phyloP scores from a whole-genome alignment of 1,140 invertebrate species.

The Macrobrachium rosenbergii region DNA sequence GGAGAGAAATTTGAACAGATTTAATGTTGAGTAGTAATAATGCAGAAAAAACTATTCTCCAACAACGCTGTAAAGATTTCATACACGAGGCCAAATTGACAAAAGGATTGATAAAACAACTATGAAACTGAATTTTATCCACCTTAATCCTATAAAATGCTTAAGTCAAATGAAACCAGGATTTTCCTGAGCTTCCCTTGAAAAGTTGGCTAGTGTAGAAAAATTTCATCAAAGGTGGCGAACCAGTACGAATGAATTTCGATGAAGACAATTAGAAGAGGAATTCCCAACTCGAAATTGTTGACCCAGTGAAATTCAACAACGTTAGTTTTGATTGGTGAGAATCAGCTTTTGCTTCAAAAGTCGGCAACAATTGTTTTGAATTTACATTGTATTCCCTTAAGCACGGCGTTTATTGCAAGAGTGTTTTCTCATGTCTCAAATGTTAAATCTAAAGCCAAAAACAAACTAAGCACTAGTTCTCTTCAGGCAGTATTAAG shows the following conservation, averaged over 20 bases:
- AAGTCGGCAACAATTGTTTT: conserved; percentile 5
- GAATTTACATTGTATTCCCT: conserved; percentile 4
- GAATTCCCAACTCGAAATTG: conserved; percentile 10
- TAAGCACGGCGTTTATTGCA: background rate
- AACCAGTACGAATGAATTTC: conserved; percentile 32
- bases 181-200: conserved; percentile 35
- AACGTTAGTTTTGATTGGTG: background rate
- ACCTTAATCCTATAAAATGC: conserved; percentile 31
- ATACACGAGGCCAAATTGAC: background rate
- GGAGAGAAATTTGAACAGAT: no score
- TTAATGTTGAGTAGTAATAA: no score
- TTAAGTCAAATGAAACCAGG: conserved; percentile 15
- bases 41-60: background rate
- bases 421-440: background rate
- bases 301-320: conserved; percentile 23
- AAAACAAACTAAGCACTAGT: background rate
- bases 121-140: conserved; percentile 21
- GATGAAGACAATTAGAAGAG: conserved; percentile 25
- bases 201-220: conserved; percentile 19
- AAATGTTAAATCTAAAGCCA: conserved; percentile 5
- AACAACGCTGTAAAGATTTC: background rate
- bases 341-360: conserved; percentile 11
- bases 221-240: background rate
- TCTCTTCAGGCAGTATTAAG: background rate
- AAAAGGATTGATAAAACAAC: no score